Percentiles rank a stretch among this genome's conserved stretches.
phyloP scores from a whole-genome alignment of 2,797 vertebrate genomes.

The Phrynocephalus forsythii region DNA sequence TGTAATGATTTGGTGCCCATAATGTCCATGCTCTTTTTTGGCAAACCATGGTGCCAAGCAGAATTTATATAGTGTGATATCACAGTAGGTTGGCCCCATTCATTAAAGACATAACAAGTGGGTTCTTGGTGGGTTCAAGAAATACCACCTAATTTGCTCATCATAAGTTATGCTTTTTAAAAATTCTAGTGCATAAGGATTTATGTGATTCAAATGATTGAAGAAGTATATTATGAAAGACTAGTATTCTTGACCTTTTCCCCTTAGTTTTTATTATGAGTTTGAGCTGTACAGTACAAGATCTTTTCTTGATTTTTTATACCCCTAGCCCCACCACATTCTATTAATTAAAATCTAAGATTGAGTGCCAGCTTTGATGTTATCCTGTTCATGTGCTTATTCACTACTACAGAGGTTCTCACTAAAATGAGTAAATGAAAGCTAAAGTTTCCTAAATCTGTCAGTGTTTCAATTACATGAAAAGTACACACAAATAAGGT shows the following conservation, averaged over 20 bases:
- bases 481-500: conserved; percentile 54
- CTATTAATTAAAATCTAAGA: conserved; percentile 13
- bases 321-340: too few species aligned
- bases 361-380: conserved; percentile 1
- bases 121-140: too few species aligned
- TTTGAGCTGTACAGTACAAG: background rate
- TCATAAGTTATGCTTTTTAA: too few species aligned
- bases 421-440: conserved; percentile 8
- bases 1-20: too few species aligned
- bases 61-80: too few species aligned
- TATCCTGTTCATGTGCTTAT: background rate
- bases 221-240: background rate
- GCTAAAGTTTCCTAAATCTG: conserved; percentile 29
- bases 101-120: too few species aligned
- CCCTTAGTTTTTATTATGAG: background rate
- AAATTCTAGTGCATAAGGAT: too few species aligned
- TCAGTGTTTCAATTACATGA: conserved; percentile 60
- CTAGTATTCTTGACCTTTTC: background rate
- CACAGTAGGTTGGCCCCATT: too few species aligned
- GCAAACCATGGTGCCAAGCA: too few species aligned
- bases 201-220: background rate
- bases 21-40: too few species aligned
- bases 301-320: background rate
- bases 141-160: too few species aligned
- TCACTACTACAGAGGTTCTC: background rate